A percentile compares a stretch with the other conserved stretches of the same genome.
Conservation (phyloP, 1,140 invertebrate genomes). For the Geopemphigus sp. region DNA sequence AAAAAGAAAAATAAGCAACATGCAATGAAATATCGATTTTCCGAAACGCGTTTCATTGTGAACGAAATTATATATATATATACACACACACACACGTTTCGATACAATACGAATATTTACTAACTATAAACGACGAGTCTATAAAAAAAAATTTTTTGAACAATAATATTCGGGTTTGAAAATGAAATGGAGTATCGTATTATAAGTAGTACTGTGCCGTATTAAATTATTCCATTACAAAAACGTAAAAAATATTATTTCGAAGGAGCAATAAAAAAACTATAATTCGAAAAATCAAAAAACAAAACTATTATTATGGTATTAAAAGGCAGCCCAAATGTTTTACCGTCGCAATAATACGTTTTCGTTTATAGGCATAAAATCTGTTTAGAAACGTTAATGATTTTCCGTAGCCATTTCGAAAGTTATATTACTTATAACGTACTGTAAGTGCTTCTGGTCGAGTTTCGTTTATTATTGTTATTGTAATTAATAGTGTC, state of each 20-base stretch:
- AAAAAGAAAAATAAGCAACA: slow-evolving; percentile 31
- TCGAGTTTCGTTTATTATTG: too few species aligned
- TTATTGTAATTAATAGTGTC: too few species aligned
- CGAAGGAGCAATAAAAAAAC: slow-evolving; percentile 7
- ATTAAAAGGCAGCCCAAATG: neutral
- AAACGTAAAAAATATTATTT: neutral
- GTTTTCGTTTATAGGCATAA: too few species aligned
- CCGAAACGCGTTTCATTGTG: slow-evolving; percentile 35
- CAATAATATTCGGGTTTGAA: slow-evolving; percentile 7
- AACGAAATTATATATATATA: slow-evolving; percentile 3
- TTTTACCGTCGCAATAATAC: neutral
- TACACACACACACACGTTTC: too few species aligned
- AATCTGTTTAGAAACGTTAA: neutral
- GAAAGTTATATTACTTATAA: neutral
- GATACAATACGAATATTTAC: slow-evolving; percentile 19
- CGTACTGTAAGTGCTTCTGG: neutral
- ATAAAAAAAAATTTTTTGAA: slow-evolving; percentile 28
- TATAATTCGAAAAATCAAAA: neutral
- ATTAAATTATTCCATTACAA: slow-evolving; percentile 34
- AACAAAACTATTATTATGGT: slow-evolving; percentile 15
- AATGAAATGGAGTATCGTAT: slow-evolving; percentile 10
- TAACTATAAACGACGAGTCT: slow-evolving; percentile 36
- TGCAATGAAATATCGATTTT: slow-evolving; percentile 45
- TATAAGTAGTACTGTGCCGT: neutral
- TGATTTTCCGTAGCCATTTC: neutral